Evolutionary conservation across 2,113 vertebrate species (phyloP).

Genomic region (Damaliscus lunatus): DNA sequence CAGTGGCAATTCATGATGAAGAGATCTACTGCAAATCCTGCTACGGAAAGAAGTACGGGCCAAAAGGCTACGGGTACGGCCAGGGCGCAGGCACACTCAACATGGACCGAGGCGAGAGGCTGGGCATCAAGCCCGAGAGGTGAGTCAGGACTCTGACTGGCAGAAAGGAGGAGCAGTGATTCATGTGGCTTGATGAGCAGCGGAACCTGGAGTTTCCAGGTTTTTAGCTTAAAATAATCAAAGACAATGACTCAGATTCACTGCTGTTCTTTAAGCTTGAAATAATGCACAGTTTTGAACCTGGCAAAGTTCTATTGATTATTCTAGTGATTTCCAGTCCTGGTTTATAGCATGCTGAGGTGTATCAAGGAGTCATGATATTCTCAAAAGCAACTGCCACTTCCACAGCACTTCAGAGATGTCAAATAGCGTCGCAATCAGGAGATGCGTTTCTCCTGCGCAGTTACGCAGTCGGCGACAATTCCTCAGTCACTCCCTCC

Average conservation of each 20-base stretch:
- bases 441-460: neutral
- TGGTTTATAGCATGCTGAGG: neutral
- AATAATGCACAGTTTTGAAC: neutral
- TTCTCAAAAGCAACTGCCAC: neutral
- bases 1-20: constrained; percentile 90
- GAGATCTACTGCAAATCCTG: constrained; percentile 97
- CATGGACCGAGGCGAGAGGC: constrained; percentile 93
- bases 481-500: neutral
- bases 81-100: constrained; percentile 93
- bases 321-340: neutral
- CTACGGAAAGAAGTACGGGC: constrained; percentile 95
- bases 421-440: neutral
- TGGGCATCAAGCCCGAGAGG: constrained; percentile 94
- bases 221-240: neutral
- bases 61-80: constrained; percentile 94
- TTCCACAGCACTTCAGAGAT: neutral
- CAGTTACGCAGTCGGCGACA: neutral
- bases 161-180: neutral
- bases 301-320: neutral
- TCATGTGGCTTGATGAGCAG: neutral
- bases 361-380: neutral
- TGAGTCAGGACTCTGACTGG: constrained; percentile 72
- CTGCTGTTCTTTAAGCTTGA: neutral
- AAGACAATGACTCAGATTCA: neutral
- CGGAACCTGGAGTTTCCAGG: neutral